Evolutionary conservation across 64 coral and sea anemone genomes (phyloP).

Genomic region (Exaiptasia diaphana): DNA sequence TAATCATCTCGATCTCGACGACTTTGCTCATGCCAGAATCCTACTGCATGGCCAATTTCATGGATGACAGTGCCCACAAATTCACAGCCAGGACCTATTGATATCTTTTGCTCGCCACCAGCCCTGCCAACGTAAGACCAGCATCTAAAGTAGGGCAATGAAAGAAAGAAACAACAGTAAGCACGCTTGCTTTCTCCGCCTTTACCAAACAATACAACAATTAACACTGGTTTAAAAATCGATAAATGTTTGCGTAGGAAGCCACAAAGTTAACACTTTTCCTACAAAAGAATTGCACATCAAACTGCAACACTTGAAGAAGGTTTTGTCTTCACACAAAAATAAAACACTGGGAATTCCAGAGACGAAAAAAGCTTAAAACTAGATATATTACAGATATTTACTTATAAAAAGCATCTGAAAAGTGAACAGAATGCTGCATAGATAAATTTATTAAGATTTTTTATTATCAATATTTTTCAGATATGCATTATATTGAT

Average conservation of each 20-base stretch:
- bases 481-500: too few species aligned
- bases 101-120: constrained; percentile 82
- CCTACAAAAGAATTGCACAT: not conserved
- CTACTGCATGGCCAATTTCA: constrained; percentile 93
- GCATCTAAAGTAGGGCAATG: constrained; percentile 50
- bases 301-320: not conserved
- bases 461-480: too few species aligned
- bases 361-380: too few species aligned
- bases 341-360: too few species aligned
- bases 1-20: constrained; percentile 86
- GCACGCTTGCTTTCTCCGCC: not conserved
- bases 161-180: not conserved
- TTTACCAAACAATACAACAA: constrained; percentile 8
- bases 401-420: too few species aligned
- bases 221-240: not conserved
- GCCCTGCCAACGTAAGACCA: constrained; percentile 92
- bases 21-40: constrained; percentile 98
- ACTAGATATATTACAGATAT: too few species aligned
- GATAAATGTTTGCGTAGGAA: not conserved
- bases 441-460: too few species aligned
- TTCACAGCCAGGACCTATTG: constrained; percentile 84
- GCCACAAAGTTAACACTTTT: constrained; percentile 20
- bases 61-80: constrained; percentile 94
- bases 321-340: too few species aligned
- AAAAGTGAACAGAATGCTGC: too few species aligned